Evolutionary conservation across 2,797 vertebrate genomes (phyloP), one percentile per base, ranked within the genome.

Genomic region (Mus caroli): DNA sequence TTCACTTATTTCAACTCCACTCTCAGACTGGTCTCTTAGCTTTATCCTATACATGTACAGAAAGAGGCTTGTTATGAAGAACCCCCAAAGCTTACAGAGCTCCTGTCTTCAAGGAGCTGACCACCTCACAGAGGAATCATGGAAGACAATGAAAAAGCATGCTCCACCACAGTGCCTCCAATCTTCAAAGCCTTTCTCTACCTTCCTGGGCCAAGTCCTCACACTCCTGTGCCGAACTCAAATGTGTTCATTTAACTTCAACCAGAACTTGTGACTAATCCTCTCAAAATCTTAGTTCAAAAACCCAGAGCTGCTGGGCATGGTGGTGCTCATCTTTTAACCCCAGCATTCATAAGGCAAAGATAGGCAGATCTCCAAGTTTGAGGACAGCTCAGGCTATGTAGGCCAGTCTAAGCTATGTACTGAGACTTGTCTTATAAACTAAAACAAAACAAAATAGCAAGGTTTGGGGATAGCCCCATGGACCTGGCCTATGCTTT

Each of bases 1-100:
- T 34, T 91, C 78, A 46, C 67, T 90, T 83, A 73, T 60, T 95
- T 79, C 85, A 88, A 78, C 50, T n/a, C 67, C 50, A 52, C 43
- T 64, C 77, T 20, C 24, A 67, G 3, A n/a, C 14, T 43, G 60
- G 58, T 75, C 82, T 92, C 86, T 90, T 56, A 46, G 64, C 87
- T 69, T 37, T 56, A 71, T 37, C 34, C 75, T 67, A 46, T 17
- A 56, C 37, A 80, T 28, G 79, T 26, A 79, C 8, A 87, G 67
- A 60, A 91, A 92, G 91, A 83, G 95, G 92, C 76, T 69, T 60
- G 7, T 58, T 7, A 19, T 6, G 31, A 4, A 64, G 75, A 37
- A 54, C 3, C 14, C 17, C 46, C 54, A 71, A 84, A 50, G 62
- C 26, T 84, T 91, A 10, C 0, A 67, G 90, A 67, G 67, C 34